These are phyloP conservation scores for Himantopus leucocephalus DNA, from an alignment of 2,113 vertebrate genomes.

Conservation along the genomic window DNA sequence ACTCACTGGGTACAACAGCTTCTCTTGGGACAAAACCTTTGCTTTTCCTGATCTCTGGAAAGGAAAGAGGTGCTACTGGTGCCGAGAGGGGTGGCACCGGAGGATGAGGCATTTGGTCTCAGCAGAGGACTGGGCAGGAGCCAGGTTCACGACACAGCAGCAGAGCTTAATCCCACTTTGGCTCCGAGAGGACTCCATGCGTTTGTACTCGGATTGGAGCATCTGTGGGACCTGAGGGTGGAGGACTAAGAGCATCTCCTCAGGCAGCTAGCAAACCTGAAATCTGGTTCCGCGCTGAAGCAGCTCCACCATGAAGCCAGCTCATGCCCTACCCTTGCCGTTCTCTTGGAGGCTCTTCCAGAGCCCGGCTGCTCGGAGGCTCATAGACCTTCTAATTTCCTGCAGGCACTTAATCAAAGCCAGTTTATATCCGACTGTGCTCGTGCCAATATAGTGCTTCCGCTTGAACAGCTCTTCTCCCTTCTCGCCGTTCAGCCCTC, in stretches of 20 bases:
- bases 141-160: not conserved
- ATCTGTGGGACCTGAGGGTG: not conserved
- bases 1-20: not conserved
- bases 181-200: fast-evolving
- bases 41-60: not conserved
- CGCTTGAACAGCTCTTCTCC: not conserved
- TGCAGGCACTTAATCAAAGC: not conserved
- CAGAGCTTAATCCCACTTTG: not conserved
- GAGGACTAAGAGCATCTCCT: not conserved
- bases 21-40: not conserved
- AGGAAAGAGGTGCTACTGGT: not conserved
- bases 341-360: conserved; percentile 42
- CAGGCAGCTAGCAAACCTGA: not conserved
- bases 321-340: not conserved
- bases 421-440: not conserved
- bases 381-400: not conserved
- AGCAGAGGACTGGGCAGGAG: not conserved
- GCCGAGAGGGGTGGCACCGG: not conserved
- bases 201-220: not conserved
- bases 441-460: not conserved
- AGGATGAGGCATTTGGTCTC: not conserved
- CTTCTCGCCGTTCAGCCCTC: not conserved
- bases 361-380: not conserved
- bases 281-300: not conserved
- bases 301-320: not conserved